Base-by-base conservation (phyloP, 1,140 invertebrate species). In the Stenopsyche tienmushanensis region DNA sequence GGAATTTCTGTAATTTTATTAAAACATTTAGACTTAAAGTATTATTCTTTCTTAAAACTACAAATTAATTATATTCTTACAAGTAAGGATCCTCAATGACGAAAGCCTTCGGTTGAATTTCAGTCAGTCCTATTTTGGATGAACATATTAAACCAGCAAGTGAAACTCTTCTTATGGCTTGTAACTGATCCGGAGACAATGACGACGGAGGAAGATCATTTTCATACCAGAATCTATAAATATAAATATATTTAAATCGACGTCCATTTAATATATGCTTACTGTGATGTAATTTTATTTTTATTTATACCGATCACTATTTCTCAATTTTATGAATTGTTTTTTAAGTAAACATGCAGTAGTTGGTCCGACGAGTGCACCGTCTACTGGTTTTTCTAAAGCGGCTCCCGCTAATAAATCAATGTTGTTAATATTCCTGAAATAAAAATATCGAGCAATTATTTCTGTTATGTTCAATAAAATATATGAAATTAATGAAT, bases 181-280 rank as follows among this genome's bases (percentile, higher is more conserved):
- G 83, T 1, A 99, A 79, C 77, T 99, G 97, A 50, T 88, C 88
- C 59, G 84, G 72, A 5, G 83, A 88, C 65, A 97, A 86, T 5
- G 92, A 88, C 1, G 93, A 93, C 0, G 94, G 94, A 0, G 93
- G 92, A 24, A 96, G 84, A 73, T 97, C 94, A 73, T 97, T 97
- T 77, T 97, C 94, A 72, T 96, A 97, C 93, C 94, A 98, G 73
- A 95, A 97, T 60, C 95, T 84, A 69, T 57, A 57, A 49, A 63
- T n/a, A 53, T 17, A 18, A 44, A 62, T 29, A 50, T 20, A n/a
- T 26, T 20, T 52, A 41, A 34, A n/a, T n/a, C n/a, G 45, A 58
- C 20, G 24, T 60, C 2, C 9, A 49, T 29, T 3, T 3, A 44
- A 60, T 2, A 26, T 8, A 60, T n/a, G 20, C 18, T 64, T 54